phyloP scores from a whole-genome alignment of 2,888 invertebrate genomes.

The Hylaea fasciaria region DNA sequence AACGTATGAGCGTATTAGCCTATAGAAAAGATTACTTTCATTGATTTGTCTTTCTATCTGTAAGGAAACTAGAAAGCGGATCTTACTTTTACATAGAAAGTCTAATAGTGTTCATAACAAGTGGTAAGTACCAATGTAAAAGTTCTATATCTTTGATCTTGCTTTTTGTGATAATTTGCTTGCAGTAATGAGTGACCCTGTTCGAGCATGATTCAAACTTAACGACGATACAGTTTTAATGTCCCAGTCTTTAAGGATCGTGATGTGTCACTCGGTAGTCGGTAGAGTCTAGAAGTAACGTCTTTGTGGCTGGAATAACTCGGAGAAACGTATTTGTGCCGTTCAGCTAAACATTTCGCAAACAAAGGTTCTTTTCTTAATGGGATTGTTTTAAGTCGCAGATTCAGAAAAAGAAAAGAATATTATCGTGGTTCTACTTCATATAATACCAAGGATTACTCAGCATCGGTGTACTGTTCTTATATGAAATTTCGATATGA shows the following conservation, averaged over 20 bases:
- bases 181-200: too few relatives aligned
- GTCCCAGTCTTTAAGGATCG: background rate
- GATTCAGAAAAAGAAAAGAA: background rate
- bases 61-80: too few relatives aligned
- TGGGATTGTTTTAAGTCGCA: background rate
- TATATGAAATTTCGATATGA: too few relatives aligned
- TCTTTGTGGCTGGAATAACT: slow-evolving; percentile 31
- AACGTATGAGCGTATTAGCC: too few relatives aligned
- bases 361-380: slow-evolving; percentile 2
- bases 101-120: too few relatives aligned
- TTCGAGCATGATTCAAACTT: background rate
- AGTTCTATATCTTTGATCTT: too few relatives aligned
- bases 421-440: background rate
- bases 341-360: slow-evolving; percentile 10
- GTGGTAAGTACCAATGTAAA: too few relatives aligned
- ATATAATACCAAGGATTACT: background rate
- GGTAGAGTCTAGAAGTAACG: slow-evolving; percentile 25
- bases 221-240: background rate
- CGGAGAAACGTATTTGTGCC: slow-evolving; percentile 20
- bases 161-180: too few relatives aligned
- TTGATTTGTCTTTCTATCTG: too few relatives aligned
- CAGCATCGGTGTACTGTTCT: too few relatives aligned
- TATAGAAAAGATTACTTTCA: too few relatives aligned
- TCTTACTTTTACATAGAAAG: too few relatives aligned
- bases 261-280: slow-evolving; percentile 30